Evolutionary conservation across 2,113 vertebrate species (phyloP).

Genomic region (Syngnathus typhle): DNA sequence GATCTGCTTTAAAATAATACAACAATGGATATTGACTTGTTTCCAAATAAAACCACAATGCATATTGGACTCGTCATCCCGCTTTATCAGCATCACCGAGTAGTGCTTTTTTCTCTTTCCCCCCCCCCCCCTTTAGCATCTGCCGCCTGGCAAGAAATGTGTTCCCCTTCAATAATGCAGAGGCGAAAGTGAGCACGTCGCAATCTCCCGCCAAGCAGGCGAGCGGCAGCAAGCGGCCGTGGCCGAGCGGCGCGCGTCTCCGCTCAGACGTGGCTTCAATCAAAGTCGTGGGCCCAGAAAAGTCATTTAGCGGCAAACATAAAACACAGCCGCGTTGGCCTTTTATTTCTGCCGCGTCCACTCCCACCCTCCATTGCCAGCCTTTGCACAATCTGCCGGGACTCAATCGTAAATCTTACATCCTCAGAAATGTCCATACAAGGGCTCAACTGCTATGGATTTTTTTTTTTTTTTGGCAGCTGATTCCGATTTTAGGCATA

Average conservation of each 20-base stretch:
- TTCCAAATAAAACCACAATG: constrained; percentile 17
- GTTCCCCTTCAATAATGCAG: constrained; percentile 62
- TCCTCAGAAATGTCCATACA: background rate
- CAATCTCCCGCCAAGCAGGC: constrained; percentile 40
- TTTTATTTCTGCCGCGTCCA: constrained; percentile 38
- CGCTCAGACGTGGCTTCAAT: constrained; percentile 56
- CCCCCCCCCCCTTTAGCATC: background rate
- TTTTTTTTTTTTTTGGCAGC: background rate
- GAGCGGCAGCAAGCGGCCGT: constrained; percentile 15
- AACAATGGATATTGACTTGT: constrained; percentile 10
- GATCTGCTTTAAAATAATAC: constrained; percentile 19
- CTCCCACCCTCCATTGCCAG: constrained; percentile 7
- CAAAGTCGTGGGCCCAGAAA: constrained; percentile 49
- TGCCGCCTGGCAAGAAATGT: constrained; percentile 32
- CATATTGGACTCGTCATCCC: constrained; percentile 12
- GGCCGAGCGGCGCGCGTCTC: constrained; percentile 39
- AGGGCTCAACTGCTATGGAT: background rate
- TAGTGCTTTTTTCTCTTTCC: background rate
- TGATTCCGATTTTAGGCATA: no score
- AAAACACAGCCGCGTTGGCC: constrained; percentile 60
- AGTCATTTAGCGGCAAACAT: constrained; percentile 59
- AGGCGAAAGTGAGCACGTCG: constrained; percentile 39
- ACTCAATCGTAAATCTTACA: background rate
- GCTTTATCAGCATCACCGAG: constrained; percentile 19
- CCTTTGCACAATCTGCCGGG: background rate